Percentiles rank a stretch among this genome's conserved stretches.
Evolutionary conservation across 1,140 invertebrate species (phyloP).

Genomic region (Adoxophyes honmai): DNA sequence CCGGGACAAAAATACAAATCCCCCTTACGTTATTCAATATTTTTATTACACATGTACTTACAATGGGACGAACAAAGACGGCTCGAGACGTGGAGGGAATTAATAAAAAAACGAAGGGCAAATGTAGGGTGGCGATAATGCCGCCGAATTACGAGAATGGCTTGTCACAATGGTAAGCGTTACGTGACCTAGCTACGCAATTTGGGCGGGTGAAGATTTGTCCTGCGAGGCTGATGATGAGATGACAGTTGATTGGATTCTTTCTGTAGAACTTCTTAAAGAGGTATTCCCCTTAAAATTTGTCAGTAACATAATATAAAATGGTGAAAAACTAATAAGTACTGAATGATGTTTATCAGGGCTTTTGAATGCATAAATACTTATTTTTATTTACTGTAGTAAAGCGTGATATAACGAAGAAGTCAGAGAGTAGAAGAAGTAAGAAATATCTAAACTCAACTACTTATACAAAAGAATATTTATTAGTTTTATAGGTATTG

Average conservation of each 20-base stretch:
- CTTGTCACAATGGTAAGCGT: slow-evolving; percentile 50
- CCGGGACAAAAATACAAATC: slow-evolving; percentile 31
- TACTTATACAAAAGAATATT: too few species aligned
- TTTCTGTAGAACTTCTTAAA: neutral
- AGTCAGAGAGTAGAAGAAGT: too few species aligned
- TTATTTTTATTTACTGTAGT: too few species aligned
- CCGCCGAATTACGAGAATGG: slow-evolving; percentile 44
- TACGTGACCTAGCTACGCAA: slow-evolving; percentile 55
- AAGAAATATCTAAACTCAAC: too few species aligned
- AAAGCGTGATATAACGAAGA: too few species aligned
- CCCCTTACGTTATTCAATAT: slow-evolving; percentile 33
- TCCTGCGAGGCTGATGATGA: slow-evolving; percentile 32
- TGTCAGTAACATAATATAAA: too few species aligned
- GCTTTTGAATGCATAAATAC: too few species aligned
- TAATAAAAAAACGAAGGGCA: slow-evolving; percentile 56
- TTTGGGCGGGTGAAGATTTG: slow-evolving; percentile 42
- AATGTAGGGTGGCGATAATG: slow-evolving; percentile 46
- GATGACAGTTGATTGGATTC: slow-evolving; percentile 2
- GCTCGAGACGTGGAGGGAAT: slow-evolving; percentile 54
- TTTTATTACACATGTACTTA: slow-evolving; percentile 46
- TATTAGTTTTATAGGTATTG: too few species aligned
- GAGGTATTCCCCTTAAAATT: too few species aligned
- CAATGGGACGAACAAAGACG: slow-evolving; percentile 57
- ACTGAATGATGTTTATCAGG: too few species aligned
- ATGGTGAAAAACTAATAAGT: too few species aligned